These are phyloP conservation scores for Machaerirhynchus nigripectus DNA, from an alignment of 2,113 vertebrate species.

Conservation along the genomic window DNA sequence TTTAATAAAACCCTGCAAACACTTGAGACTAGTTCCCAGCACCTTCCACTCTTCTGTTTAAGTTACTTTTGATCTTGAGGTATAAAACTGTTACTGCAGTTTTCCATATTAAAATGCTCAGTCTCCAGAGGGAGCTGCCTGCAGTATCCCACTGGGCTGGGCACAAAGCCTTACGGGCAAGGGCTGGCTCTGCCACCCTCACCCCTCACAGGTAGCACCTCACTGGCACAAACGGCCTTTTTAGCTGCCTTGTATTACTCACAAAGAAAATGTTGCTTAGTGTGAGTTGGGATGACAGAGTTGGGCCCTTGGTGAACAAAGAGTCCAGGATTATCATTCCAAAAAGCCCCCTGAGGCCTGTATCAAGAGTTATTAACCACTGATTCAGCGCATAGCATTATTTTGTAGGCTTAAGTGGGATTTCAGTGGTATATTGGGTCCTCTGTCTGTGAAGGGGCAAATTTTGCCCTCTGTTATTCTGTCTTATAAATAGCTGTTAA, in stretches of 20 bases:
- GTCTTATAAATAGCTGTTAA: conserved; percentile 14
- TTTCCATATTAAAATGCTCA: not conserved
- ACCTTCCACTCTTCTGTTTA: not conserved
- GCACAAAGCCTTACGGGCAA: not conserved
- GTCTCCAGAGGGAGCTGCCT: not conserved
- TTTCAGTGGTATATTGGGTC: conserved; percentile 48
- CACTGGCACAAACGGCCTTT: not conserved
- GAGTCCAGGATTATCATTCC: conserved; percentile 38
- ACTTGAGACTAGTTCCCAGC: not conserved
- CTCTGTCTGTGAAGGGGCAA: conserved; percentile 7
- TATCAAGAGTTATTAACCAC: conserved; percentile 55
- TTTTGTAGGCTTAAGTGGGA: conserved; percentile 55
- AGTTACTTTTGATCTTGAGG: not conserved
- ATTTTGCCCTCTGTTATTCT: conserved; percentile 32
- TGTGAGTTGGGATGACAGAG: conserved; percentile 5
- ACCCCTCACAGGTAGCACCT: not conserved
- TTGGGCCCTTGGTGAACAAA: conserved; percentile 40
- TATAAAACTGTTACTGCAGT: not conserved
- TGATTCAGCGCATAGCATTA: conserved; percentile 30
- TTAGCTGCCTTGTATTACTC: not conserved
- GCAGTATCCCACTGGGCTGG: not conserved
- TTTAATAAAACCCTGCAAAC: not conserved
- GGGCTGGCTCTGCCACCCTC: not conserved
- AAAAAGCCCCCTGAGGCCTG: conserved; percentile 37
- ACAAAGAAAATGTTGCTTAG: not conserved